phyloP scores from a whole-genome alignment of 37 sponge, comb jelly and placozoan genomes.

The Agelas oroides region DNA sequence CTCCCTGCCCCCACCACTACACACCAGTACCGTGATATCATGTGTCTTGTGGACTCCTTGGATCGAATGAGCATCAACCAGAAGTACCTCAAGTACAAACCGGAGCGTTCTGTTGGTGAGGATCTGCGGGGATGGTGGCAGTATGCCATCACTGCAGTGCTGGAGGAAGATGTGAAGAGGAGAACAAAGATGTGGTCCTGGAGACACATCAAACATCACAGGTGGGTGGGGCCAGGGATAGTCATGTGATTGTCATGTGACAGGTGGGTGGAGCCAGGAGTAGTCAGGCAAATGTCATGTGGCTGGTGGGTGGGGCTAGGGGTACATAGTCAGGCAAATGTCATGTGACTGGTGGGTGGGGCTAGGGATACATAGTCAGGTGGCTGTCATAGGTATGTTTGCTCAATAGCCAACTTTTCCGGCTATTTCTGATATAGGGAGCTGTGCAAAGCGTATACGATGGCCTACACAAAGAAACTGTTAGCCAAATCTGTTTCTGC shows the following conservation, averaged over 20 bases:
- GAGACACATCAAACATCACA: slow-evolving; percentile 82
- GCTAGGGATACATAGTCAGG: too few species aligned
- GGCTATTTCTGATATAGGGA: too few species aligned
- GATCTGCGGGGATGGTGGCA: slow-evolving; percentile 72
- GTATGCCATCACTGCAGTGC: slow-evolving; percentile 77
- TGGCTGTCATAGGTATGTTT: too few species aligned
- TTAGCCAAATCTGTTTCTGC: too few species aligned
- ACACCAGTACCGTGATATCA: slow-evolving; percentile 51
- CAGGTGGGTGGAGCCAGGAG: too few species aligned
- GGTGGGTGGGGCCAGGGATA: slow-evolving; percentile 38
- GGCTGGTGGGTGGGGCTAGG: too few species aligned
- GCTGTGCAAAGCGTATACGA: too few species aligned
- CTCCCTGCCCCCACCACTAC: background rate
- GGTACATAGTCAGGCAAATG: too few species aligned
- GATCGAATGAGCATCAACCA: slow-evolving; percentile 48
- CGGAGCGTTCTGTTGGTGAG: background rate
- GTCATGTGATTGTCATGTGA: slow-evolving; percentile 14
- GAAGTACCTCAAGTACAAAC: slow-evolving; percentile 71
- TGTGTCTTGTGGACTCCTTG: slow-evolving; percentile 52
- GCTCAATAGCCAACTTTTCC: too few species aligned
- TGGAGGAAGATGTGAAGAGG: slow-evolving; percentile 74
- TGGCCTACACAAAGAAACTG: too few species aligned
- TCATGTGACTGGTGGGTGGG: too few species aligned
- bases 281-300: background rate
- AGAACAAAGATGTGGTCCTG: slow-evolving; percentile 74